phyloP scores from a whole-genome alignment of 2,888 invertebrate species.

The Acrocyrtus sp. region DNA sequence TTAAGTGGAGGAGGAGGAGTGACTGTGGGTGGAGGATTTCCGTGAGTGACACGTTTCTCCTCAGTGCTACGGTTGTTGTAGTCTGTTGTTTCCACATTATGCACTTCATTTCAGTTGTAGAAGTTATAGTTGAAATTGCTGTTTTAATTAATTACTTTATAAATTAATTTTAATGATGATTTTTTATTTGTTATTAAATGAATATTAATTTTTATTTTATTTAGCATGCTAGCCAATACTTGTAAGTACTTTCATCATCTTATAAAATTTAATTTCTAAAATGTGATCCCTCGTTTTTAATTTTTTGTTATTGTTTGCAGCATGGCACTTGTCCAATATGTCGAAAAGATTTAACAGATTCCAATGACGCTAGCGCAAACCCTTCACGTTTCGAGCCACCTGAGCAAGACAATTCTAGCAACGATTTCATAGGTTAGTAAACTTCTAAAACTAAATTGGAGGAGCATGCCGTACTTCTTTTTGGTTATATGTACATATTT shows the following conservation, averaged over 20 bases:
- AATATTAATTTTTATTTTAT: slow-evolving; percentile 1
- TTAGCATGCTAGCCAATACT: slow-evolving; percentile 75
- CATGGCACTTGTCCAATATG: slow-evolving; percentile 98
- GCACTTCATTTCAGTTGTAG: too few relatives aligned
- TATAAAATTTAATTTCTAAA: not conserved
- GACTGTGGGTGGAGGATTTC: slow-evolving; percentile 41
- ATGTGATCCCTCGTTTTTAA: not conserved
- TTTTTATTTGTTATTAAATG: not conserved
- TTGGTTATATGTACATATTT: too few relatives aligned
- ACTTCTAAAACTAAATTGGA: too few relatives aligned
- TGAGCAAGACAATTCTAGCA: slow-evolving; percentile 13
- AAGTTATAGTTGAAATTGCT: too few relatives aligned
- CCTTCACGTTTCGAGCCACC: slow-evolving; percentile 45
- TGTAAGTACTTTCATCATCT: slow-evolving; percentile 67
- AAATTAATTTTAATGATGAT: not conserved
- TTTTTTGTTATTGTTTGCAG: slow-evolving; percentile 65
- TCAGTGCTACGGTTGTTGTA: too few relatives aligned
- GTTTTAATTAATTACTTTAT: too few relatives aligned
- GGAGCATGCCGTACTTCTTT: too few relatives aligned
- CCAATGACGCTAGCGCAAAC: slow-evolving; percentile 66
- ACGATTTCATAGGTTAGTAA: too few relatives aligned
- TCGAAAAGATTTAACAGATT: slow-evolving; percentile 77
- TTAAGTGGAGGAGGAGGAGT: slow-evolving; percentile 57
- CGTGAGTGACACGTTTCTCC: too few relatives aligned
- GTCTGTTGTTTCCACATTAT: too few relatives aligned